phyloP scores from a whole-genome alignment of 2,113 vertebrate genomes.

The Atractosteus spatula region DNA sequence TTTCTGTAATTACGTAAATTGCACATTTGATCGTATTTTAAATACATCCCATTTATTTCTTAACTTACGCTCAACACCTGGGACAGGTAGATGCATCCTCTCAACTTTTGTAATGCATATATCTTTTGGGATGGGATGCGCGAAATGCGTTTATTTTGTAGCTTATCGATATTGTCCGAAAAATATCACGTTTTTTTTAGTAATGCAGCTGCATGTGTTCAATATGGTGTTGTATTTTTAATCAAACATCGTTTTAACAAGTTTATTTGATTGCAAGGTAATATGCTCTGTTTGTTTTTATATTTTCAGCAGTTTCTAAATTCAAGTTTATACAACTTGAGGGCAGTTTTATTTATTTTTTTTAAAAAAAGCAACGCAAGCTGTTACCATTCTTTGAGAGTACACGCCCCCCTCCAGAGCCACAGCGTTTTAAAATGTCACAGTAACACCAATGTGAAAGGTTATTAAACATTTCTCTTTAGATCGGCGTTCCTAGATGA shows the following conservation, averaged over 20 bases:
- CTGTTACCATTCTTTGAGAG: background rate
- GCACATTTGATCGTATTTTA: background rate
- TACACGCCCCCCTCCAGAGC: slow-evolving; percentile 21
- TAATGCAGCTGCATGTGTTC: too few species aligned
- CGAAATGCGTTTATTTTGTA: background rate
- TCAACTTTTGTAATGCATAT: background rate
- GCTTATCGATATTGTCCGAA: too few species aligned
- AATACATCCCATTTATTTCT: background rate
- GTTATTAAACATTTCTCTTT: background rate
- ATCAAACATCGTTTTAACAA: too few species aligned
- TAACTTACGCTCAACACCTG: background rate
- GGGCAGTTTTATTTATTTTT: background rate
- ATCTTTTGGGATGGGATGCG: background rate
- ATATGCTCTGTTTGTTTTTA: too few species aligned
- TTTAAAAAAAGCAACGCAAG: background rate
- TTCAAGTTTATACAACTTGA: background rate
- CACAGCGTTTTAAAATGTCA: background rate
- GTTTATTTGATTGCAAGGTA: too few species aligned
- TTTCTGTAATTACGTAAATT: too few species aligned
- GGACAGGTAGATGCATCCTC: background rate
- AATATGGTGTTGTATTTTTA: too few species aligned
- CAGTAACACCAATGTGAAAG: background rate
- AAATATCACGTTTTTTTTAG: too few species aligned
- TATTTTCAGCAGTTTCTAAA: too few species aligned
- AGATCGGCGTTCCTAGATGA: background rate